phyloP scores from a whole-genome alignment of 2,888 invertebrate species.

The Lysandra coridon region DNA sequence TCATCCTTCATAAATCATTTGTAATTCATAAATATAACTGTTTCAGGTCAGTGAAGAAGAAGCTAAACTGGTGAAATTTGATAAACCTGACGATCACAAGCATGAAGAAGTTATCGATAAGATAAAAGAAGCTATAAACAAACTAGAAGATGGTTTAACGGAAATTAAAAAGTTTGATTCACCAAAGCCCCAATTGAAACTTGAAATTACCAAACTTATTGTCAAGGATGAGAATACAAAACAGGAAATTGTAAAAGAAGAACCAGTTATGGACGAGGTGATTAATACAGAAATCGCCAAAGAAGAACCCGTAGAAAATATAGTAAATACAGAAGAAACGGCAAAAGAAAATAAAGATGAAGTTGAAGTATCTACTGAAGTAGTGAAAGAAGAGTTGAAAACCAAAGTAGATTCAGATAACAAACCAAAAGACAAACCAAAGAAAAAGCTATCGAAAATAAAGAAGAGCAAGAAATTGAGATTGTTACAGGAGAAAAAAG shows the following conservation, averaged over 20 bases:
- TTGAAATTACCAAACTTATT: constrained; percentile 37
- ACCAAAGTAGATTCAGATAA: constrained; percentile 38
- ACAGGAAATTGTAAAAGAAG: constrained; percentile 35
- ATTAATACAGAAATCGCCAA: constrained; percentile 29
- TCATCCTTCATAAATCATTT: not conserved
- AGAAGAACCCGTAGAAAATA: constrained; percentile 32
- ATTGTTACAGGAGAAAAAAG: constrained; percentile 58
- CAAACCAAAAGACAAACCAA: constrained; percentile 45
- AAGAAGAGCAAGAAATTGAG: constrained; percentile 60
- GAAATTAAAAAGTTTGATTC: constrained; percentile 47
- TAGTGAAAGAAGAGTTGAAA: constrained; percentile 35
- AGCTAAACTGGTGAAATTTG: constrained; percentile 61
- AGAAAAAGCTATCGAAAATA: constrained; percentile 52
- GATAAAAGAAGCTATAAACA: constrained; percentile 69
- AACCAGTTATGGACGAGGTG: constrained; percentile 18
- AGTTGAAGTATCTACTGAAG: constrained; percentile 35
- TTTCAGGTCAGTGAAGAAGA: constrained; percentile 62
- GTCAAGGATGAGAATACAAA: constrained; percentile 39
- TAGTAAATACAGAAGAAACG: constrained; percentile 32
- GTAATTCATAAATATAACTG: constrained; percentile 12
- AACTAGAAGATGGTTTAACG: constrained; percentile 63
- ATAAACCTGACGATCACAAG: constrained; percentile 55
- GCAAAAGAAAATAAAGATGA: constrained; percentile 33
- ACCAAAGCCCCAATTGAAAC: constrained; percentile 46
- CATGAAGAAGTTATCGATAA: constrained; percentile 65